Evolutionary conservation across 1,140 invertebrate species (phyloP).

Genomic region (Latrodectus geometricus): DNA sequence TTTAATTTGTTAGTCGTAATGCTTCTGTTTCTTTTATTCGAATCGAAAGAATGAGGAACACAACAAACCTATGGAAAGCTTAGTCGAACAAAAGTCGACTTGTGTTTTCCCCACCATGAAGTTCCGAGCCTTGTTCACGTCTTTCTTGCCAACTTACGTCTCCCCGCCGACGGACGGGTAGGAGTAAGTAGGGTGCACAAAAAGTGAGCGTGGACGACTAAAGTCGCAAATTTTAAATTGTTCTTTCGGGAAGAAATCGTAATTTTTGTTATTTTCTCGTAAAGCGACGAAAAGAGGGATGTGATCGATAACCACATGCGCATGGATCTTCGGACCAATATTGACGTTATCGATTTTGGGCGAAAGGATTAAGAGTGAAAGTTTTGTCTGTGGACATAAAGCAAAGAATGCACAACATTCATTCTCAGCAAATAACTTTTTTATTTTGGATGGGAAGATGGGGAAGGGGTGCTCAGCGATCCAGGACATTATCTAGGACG

Average conservation of each 20-base stretch:
- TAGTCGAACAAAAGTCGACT: too few relatives aligned
- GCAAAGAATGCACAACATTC: constrained; percentile 47
- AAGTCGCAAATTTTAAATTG: constrained; percentile 29
- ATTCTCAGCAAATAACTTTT: constrained; percentile 34
- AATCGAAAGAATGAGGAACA: too few relatives aligned
- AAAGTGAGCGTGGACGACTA: not conserved
- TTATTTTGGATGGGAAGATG: not conserved
- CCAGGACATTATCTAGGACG: not conserved
- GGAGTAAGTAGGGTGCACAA: not conserved
- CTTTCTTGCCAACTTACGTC: not conserved
- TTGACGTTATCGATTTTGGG: constrained; percentile 59
- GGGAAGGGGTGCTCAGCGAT: not conserved
- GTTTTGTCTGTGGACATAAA: constrained; percentile 58
- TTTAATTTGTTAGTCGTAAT: too few relatives aligned
- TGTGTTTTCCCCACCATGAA: too few relatives aligned
- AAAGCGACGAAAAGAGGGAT: constrained; percentile 35
- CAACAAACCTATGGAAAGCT: too few relatives aligned
- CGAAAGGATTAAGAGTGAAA: constrained; percentile 53
- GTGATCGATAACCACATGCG: constrained; percentile 59
- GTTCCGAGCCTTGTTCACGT: too few relatives aligned
- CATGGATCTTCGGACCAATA: constrained; percentile 53
- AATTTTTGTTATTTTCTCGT: constrained; percentile 51
- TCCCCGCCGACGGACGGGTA: not conserved
- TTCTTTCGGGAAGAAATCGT: not conserved
- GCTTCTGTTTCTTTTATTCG: too few relatives aligned